Conservation (phyloP, 1,140 invertebrate species). For the Leptoteleia sp. region DNA sequence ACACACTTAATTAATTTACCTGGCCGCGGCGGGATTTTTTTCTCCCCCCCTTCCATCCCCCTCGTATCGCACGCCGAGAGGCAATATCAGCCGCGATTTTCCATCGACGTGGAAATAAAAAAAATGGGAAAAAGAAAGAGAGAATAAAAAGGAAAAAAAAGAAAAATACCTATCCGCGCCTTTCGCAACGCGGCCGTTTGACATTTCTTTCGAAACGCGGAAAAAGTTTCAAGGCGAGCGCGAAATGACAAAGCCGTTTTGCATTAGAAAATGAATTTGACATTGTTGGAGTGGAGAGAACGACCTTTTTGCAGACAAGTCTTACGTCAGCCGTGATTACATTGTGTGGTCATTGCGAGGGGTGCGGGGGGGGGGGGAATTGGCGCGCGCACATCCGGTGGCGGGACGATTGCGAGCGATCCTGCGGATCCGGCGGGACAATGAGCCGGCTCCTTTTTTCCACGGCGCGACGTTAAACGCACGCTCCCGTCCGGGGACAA, state of each 20-base stretch:
- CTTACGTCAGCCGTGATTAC: constrained; percentile 47
- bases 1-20: constrained; percentile 51
- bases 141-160: too few species aligned
- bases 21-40: constrained; percentile 8
- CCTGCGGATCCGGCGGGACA: constrained; percentile 56
- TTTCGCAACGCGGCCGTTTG: constrained; percentile 31
- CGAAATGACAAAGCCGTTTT: constrained; percentile 28
- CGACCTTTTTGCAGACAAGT: constrained; percentile 27
- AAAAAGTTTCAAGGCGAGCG: constrained; percentile 56
- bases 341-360: constrained; percentile 26
- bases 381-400: constrained; percentile 64
- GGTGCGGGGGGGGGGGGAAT: too few species aligned
- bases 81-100: constrained; percentile 15
- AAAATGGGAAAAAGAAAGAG: too few species aligned
- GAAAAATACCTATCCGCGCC: too few species aligned
- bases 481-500: constrained; percentile 60
- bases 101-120: neutral
- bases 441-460: constrained; percentile 65
- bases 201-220: constrained; percentile 53
- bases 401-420: constrained; percentile 23
- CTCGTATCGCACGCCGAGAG: too few species aligned
- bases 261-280: constrained; percentile 45
- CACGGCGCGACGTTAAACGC: constrained; percentile 57
- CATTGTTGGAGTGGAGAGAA: constrained; percentile 26
- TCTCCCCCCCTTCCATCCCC: too few species aligned